These are phyloP conservation scores for Cygnus olor DNA, from an alignment of 2,797 vertebrate genomes.

Conservation along the genomic window DNA sequence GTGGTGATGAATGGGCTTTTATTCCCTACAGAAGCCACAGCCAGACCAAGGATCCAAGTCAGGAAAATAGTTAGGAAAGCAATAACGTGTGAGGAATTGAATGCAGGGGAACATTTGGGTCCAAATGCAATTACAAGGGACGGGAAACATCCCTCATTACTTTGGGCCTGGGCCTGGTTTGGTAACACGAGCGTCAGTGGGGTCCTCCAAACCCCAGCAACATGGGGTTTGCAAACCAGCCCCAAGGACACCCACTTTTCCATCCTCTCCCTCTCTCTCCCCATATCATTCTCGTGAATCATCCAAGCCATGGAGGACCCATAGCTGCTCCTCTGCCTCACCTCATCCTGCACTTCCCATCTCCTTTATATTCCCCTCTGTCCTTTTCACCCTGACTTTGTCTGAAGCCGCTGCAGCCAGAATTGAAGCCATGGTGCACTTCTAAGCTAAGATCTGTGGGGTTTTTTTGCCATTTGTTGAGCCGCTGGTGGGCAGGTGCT, in stretches of 20 bases:
- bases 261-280: neutral
- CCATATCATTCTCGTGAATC: neutral
- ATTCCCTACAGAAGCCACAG: constrained; percentile 4
- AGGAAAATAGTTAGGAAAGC: constrained; percentile 21
- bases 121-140: constrained; percentile 12
- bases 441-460: neutral
- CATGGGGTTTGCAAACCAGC: neutral
- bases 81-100: neutral
- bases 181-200: neutral
- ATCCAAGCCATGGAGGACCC: rapidly evolving
- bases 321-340: rapidly evolving
- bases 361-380: neutral
- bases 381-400: neutral
- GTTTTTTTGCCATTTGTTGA: neutral
- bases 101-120: neutral
- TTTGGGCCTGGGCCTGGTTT: neutral
- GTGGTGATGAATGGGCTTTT: constrained; percentile 25
- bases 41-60: neutral
- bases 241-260: rapidly evolving
- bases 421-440: rapidly evolving
- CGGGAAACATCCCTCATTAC: neutral
- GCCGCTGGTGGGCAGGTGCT: rapidly evolving
- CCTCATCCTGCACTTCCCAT: neutral
- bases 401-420: neutral
- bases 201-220: neutral